phyloP scores from a whole-genome alignment of 2,113 vertebrate genomes.

The Hystrix cristata region DNA sequence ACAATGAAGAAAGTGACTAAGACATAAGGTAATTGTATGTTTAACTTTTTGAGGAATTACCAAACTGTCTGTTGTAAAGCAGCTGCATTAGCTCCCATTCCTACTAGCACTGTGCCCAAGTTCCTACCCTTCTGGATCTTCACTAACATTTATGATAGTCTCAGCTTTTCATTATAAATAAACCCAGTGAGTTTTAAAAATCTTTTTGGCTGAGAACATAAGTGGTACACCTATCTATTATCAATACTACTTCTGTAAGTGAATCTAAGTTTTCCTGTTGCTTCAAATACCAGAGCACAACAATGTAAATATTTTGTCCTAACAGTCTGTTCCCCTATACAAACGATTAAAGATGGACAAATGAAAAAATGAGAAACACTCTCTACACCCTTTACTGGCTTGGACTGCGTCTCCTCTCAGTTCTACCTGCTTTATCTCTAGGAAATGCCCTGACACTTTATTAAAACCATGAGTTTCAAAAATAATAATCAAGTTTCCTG shows the following conservation, averaged over 20 bases:
- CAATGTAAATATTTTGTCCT: neutral
- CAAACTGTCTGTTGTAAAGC: neutral
- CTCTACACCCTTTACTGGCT: neutral
- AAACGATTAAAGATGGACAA: conserved; percentile 26
- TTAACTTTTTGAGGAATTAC: conserved; percentile 22
- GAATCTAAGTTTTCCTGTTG: conserved; percentile 21
- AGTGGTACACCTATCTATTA: neutral
- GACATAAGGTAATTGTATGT: neutral
- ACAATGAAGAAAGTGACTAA: too few species aligned
- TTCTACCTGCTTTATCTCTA: neutral
- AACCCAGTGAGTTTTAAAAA: neutral
- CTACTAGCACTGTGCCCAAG: neutral
- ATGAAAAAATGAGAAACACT: conserved; percentile 24
- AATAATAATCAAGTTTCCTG: neutral
- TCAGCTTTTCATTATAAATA: neutral
- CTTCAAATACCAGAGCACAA: neutral
- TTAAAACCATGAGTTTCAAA: conserved; percentile 34
- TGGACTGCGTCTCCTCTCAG: neutral
- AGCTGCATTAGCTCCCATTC: neutral
- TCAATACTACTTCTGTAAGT: neutral
- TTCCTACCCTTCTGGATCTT: neutral
- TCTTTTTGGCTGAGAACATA: neutral
- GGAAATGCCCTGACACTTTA: neutral
- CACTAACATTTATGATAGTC: neutral
- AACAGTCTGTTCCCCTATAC: neutral